Evolutionary conservation across 64 coral and sea anemone genomes (phyloP).

Genomic region (Platygyra sinensis): DNA sequence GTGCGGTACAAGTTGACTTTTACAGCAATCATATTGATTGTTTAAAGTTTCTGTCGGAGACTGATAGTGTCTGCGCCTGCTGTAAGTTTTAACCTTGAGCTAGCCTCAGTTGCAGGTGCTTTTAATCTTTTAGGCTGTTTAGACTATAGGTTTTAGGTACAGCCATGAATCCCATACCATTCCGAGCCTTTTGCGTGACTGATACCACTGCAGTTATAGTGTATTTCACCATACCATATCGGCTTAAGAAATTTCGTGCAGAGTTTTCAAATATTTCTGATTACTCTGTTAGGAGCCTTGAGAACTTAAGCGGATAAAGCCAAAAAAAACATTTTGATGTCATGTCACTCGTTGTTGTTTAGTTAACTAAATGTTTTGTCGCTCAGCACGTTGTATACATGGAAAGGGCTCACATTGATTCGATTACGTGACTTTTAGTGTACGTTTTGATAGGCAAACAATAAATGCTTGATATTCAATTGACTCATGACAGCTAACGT

Average conservation of each 20-base stretch:
- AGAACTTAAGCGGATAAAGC: neutral
- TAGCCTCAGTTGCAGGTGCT: too few species aligned
- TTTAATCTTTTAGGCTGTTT: neutral
- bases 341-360: neutral
- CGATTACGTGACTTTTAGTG: neutral
- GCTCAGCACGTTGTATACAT: neutral
- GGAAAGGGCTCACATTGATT: neutral
- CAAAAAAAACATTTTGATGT: neutral
- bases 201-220: neutral
- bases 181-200: neutral
- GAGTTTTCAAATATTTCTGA: neutral
- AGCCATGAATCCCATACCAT: neutral
- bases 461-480: neutral
- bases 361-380: neutral
- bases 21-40: too few species aligned
- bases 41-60: too few species aligned
- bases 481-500: neutral
- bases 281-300: neutral
- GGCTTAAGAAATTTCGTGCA: neutral
- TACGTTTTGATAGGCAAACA: neutral
- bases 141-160: neutral
- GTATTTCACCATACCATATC: neutral
- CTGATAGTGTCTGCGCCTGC: too few species aligned
- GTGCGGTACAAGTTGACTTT: too few species aligned
- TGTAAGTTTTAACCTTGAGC: too few species aligned